phyloP scores from a whole-genome alignment of 2,113 vertebrate genomes.

The Clarias macrocephalus region DNA sequence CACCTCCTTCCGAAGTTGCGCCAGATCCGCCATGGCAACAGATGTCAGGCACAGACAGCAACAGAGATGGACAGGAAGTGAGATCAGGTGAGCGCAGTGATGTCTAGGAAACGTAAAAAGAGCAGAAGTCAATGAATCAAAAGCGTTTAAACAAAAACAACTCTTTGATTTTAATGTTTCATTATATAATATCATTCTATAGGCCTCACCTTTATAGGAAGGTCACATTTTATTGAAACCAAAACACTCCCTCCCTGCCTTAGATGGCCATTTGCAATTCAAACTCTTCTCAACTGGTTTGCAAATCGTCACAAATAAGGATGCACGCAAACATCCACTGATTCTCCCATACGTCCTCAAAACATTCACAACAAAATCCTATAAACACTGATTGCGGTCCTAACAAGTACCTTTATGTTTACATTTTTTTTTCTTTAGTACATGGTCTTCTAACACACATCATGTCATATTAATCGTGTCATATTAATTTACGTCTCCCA shows the following conservation, averaged over 20 bases:
- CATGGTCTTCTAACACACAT: background rate
- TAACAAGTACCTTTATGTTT: constrained; percentile 5
- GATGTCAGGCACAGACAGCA: constrained; percentile 60
- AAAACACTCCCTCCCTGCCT: constrained; percentile 7
- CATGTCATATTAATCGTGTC: background rate
- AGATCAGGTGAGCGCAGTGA: constrained; percentile 51
- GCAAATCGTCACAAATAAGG: constrained; percentile 66
- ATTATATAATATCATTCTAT: background rate
- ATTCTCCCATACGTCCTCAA: background rate
- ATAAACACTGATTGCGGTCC: constrained; percentile 43
- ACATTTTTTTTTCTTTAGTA: background rate
- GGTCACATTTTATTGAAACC: constrained; percentile 30
- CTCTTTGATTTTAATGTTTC: background rate
- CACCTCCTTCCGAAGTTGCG: constrained; percentile 90
- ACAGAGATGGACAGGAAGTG: constrained; percentile 52
- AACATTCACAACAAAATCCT: background rate
- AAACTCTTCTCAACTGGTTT: constrained; percentile 72
- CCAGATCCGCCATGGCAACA: constrained; percentile 90
- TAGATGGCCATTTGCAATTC: constrained; percentile 73
- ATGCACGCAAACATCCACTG: constrained; percentile 36
- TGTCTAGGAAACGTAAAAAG: constrained; percentile 46
- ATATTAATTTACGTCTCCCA: background rate
- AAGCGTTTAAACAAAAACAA: background rate
- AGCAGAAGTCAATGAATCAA: background rate
- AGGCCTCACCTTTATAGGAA: background rate